Base-by-base conservation (phyloP, 2,888 invertebrate genomes). In the Euproctis similis region DNA sequence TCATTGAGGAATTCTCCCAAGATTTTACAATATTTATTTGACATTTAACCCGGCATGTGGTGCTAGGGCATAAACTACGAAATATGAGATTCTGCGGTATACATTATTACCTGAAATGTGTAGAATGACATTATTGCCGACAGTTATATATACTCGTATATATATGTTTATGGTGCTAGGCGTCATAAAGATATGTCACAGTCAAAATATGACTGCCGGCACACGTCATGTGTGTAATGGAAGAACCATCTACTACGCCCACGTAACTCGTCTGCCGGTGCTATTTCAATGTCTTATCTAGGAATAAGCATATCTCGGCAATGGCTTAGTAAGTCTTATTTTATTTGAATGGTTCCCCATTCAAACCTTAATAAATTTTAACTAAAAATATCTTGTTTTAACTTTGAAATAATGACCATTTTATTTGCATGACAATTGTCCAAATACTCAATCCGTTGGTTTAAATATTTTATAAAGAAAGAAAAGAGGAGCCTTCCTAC, bases 21-120 rank as follows among this genome's bases (percentile, higher is more conserved):
- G 41, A 47, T 45, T 47, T 47, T 44, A 49, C 38, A 45, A 60
- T 64, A 69, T 62, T 65, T 63, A 67, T 66, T 61, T 59, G 62
- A 62, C 58, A 55, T 54, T 52, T 52, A 48, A 49, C 42, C 46
- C 46, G 50, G 51, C 54, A 54, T 42, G 47, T 53, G 53, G 54
- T 51, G 56, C 53, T 48, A 33, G 2, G 47, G 50, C 49, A 49
- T 53, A 55, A 53, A 59, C 64, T 59, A 48, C 55, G 56, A 58
- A 54, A 63, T 66, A 69, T 63, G 64, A 64, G 62, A 64, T 59
- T 57, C 54, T 62, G 62, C 40, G 59, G 59, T 59, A 52, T 61
- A 61, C 61, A 68, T 63, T 65, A 59, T 61, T 51, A 57, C 53
- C 45, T 52, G 53, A 56, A 46, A 45, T 52, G 38, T 46, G 33